phyloP scores from a whole-genome alignment of 2,797 vertebrate species.

The Cynopterus sphinx region DNA sequence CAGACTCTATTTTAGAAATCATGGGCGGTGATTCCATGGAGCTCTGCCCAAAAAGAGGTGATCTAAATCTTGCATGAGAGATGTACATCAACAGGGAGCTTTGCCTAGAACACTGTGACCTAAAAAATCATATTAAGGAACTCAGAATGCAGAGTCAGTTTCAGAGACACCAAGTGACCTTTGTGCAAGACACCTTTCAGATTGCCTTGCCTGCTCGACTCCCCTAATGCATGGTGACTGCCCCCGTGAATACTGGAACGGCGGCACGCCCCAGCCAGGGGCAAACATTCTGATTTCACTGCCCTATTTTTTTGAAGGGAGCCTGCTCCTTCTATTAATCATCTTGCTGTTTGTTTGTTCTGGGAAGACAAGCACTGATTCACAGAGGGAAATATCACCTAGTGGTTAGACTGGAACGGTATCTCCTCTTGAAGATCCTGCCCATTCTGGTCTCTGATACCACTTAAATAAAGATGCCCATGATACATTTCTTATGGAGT shows the following conservation, averaged over 20 bases:
- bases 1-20: constrained; percentile 69
- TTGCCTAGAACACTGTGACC: constrained; percentile 74
- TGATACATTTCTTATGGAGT: neutral
- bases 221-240: constrained; percentile 67
- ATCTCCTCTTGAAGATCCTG: constrained; percentile 29
- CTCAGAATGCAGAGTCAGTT: constrained; percentile 67
- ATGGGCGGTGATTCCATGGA: constrained; percentile 80
- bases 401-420: constrained; percentile 47
- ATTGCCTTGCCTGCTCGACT: constrained; percentile 7
- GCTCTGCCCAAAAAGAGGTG: constrained; percentile 77
- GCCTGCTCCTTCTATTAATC: constrained; percentile 68
- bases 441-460: neutral
- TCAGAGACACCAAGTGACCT: constrained; percentile 63
- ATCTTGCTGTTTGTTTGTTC: constrained; percentile 61
- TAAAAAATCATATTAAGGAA: constrained; percentile 71
- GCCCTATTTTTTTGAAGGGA: constrained; percentile 36
- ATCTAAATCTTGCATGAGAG: constrained; percentile 82
- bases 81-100: constrained; percentile 82
- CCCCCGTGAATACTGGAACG: neutral
- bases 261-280: neutral
- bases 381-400: constrained; percentile 46
- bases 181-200: constrained; percentile 65
- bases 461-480: neutral
- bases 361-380: constrained; percentile 59
- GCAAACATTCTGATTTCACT: constrained; percentile 55